A percentile compares a stretch with the other conserved stretches of the same genome.
phyloP scores from a whole-genome alignment of 2,888 invertebrate genomes.

The Dryobota labecula region DNA sequence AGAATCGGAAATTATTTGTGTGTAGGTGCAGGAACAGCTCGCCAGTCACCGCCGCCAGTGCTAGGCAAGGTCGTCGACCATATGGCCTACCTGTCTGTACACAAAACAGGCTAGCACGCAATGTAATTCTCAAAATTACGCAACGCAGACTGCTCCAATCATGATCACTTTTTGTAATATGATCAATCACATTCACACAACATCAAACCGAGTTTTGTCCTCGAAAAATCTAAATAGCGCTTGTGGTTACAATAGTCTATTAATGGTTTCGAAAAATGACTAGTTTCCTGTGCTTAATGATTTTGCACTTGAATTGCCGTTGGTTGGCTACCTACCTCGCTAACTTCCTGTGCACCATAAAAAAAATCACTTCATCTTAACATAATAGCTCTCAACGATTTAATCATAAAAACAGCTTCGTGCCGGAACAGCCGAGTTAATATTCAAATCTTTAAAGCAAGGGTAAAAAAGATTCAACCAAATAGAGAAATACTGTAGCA shows the following conservation, averaged over 20 bases:
- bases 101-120: constrained; percentile 66
- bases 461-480: constrained; percentile 6
- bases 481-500: constrained; percentile 35
- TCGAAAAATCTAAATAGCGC: constrained; percentile 55
- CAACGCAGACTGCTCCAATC: constrained; percentile 59
- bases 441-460: constrained; percentile 27
- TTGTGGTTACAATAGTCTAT: constrained; percentile 41
- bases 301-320: constrained; percentile 72
- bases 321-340: constrained; percentile 68
- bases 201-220: constrained; percentile 50
- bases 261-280: constrained; percentile 43
- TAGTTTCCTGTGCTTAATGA: constrained; percentile 74
- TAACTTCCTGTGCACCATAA: constrained; percentile 71
- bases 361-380: constrained; percentile 65
- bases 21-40: constrained; percentile 80
- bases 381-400: constrained; percentile 36
- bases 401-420: constrained; percentile 30
- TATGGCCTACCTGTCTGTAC: constrained; percentile 80
- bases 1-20: constrained; percentile 76
- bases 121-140: constrained; percentile 71
- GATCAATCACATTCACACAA: constrained; percentile 53
- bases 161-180: constrained; percentile 66
- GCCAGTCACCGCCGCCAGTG: constrained; percentile 73
- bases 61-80: constrained; percentile 84
- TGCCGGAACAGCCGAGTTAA: not conserved